A percentile compares a stretch with the other conserved stretches of the same genome.
Conservation (phyloP, 2,113 vertebrate genomes). For the Choloepus hoffmanni region DNA sequence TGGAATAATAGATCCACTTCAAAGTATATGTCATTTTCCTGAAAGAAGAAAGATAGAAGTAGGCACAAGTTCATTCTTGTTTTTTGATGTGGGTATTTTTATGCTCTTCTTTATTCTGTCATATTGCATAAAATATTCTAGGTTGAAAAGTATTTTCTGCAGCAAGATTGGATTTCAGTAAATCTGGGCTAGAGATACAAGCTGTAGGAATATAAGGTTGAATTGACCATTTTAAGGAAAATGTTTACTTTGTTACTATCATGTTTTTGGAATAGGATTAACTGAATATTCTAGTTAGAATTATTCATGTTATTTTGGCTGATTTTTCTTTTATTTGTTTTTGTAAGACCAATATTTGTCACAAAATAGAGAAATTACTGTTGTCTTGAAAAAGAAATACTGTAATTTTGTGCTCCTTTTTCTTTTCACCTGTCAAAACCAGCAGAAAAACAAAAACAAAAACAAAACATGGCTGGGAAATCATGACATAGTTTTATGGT, state of each 20-base stretch:
- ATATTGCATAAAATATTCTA: slow-evolving; percentile 37
- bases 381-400: neutral
- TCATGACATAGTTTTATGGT: neutral
- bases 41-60: neutral
- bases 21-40: slow-evolving; percentile 2
- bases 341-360: neutral
- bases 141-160: slow-evolving; percentile 50
- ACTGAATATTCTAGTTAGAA: neutral
- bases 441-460: neutral
- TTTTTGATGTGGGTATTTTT: slow-evolving; percentile 43
- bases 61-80: slow-evolving; percentile 12
- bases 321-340: neutral
- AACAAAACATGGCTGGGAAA: neutral
- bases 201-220: neutral
- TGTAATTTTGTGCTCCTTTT: neutral
- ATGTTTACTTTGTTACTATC: neutral
- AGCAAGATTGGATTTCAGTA: slow-evolving; percentile 44
- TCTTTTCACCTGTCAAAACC: neutral
- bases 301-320: neutral
- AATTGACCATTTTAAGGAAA: slow-evolving; percentile 30
- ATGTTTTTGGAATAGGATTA: neutral
- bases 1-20: neutral
- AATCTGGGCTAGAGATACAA: neutral
- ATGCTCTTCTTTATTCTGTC: slow-evolving; percentile 53
- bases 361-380: neutral